Percentiles rank a stretch among this genome's conserved stretches.
Evolutionary conservation across 2,888 invertebrate genomes (phyloP).

Genomic region (Orchesellides sinensis): DNA sequence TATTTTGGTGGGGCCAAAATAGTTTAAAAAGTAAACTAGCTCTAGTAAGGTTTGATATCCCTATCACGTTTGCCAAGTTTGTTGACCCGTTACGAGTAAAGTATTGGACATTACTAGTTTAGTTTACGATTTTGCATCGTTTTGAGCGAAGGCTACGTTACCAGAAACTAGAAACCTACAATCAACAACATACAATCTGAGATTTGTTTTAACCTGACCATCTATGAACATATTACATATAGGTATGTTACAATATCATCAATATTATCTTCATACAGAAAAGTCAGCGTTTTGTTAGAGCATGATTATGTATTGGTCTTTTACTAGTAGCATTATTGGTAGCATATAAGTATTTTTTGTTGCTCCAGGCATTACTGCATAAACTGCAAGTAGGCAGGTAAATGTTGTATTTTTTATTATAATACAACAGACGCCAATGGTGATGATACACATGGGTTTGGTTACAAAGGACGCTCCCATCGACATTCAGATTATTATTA

Average conservation of each 20-base stretch:
- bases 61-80: conserved; percentile 32
- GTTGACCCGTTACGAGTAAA: conserved; percentile 54
- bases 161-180: conserved; percentile 6
- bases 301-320: conserved; percentile 30
- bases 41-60: conserved; percentile 39
- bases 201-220: conserved; percentile 38
- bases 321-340: conserved; percentile 16
- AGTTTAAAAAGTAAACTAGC: conserved; percentile 59
- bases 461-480: conserved; percentile 55
- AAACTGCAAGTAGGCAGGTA: conserved; percentile 38
- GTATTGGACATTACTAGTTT: conserved; percentile 51
- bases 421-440: conserved; percentile 18
- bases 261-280: too few relatives aligned
- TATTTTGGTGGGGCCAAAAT: conserved; percentile 24
- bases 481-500: conserved; percentile 53
- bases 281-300: not conserved
- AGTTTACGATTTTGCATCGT: not conserved
- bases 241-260: conserved; percentile 2
- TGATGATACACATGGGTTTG: conserved; percentile 29
- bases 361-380: conserved; percentile 46
- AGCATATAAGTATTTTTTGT: conserved; percentile 4
- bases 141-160: not conserved
- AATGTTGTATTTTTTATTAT: conserved; percentile 38
- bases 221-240: conserved; percentile 29
- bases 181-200: conserved; percentile 33